A percentile compares a stretch with the other conserved stretches of the same genome.
These are phyloP conservation scores for Xenotilapia flavipinnis DNA, from an alignment of 2,113 vertebrate species.

Conservation along the genomic window DNA sequence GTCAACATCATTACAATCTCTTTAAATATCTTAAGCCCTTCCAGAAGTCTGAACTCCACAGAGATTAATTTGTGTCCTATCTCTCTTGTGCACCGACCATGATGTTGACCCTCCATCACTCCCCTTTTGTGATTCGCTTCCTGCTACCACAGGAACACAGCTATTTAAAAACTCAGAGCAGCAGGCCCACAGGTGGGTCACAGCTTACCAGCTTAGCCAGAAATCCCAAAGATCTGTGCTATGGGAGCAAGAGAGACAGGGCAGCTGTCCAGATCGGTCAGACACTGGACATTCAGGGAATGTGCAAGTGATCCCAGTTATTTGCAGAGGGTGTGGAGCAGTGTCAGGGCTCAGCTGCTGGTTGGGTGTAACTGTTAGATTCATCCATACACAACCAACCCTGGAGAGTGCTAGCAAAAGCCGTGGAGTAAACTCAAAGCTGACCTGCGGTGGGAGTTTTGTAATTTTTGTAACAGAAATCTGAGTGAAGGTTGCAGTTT, in stretches of 20 bases:
- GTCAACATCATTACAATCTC: neutral
- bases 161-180: constrained; percentile 62
- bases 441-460: neutral
- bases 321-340: constrained; percentile 24
- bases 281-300: constrained; percentile 52
- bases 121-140: neutral
- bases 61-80: neutral
- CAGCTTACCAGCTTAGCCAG: constrained; percentile 40
- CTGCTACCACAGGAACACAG: constrained; percentile 11
- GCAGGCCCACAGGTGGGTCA: constrained; percentile 37
- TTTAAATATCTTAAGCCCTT: neutral
- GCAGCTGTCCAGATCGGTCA: constrained; percentile 73
- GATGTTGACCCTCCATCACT: neutral
- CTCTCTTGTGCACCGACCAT: neutral
- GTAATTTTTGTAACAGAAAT: neutral
- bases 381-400: neutral
- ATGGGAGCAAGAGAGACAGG: constrained; percentile 26
- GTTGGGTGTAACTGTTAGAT: neutral
- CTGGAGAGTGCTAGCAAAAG: neutral
- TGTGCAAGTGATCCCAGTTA: constrained; percentile 59
- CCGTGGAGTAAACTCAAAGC: neutral
- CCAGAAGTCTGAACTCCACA: neutral
- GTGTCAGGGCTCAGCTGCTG: constrained; percentile 49
- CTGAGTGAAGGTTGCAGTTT: neutral
- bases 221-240: constrained; percentile 52